phyloP scores from a whole-genome alignment of 2,797 vertebrate species.

The Pipistrellus nathusii region DNA sequence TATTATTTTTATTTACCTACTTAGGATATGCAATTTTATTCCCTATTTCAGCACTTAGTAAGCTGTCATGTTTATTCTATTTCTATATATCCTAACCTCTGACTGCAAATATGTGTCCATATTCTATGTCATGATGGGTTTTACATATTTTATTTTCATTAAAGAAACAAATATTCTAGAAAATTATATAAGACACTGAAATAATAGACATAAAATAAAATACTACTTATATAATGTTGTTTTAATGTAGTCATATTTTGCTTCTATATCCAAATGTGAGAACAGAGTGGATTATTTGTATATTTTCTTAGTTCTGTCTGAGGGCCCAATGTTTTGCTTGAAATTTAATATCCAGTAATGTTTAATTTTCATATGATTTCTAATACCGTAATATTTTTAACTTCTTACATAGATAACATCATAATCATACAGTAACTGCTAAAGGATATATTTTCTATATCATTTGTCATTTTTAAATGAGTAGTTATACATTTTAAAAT shows the following conservation, averaged over 20 bases:
- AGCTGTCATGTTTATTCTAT: background rate
- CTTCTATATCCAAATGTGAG: background rate
- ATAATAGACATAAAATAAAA: background rate
- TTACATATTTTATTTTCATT: background rate
- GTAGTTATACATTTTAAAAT: constrained; percentile 42
- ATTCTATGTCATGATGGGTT: background rate
- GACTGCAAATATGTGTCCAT: background rate
- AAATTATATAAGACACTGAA: background rate
- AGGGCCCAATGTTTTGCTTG: background rate
- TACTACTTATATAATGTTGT: background rate
- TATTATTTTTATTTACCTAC: background rate
- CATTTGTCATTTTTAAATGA: background rate
- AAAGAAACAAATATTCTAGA: background rate
- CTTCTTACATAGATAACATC: background rate
- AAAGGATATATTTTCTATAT: background rate
- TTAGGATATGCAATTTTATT: background rate
- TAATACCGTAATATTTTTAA: background rate
- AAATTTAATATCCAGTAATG: background rate
- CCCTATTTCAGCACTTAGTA: background rate
- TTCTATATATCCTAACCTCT: background rate
- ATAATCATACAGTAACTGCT: background rate
- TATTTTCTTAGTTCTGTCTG: background rate
- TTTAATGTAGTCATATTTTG: background rate
- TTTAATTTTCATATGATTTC: background rate
- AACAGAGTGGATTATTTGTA: background rate